These are phyloP conservation scores for Pseudomyrmex sp. DNA, from an alignment of 1,140 invertebrate genomes.

Conservation along the genomic window DNA sequence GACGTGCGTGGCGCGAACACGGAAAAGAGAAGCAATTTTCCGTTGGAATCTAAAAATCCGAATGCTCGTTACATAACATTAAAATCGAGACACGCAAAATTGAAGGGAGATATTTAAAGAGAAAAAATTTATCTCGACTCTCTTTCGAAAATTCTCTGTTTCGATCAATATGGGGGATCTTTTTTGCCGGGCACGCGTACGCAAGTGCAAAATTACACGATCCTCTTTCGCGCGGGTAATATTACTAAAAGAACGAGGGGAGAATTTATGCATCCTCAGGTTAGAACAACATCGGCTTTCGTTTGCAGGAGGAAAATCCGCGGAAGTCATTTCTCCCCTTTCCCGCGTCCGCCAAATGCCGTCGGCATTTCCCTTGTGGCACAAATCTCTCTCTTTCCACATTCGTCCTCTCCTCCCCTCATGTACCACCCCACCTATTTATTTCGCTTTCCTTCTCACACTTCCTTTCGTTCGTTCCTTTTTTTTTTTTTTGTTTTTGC, in stretches of 20 bases:
- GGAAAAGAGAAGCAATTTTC: not conserved
- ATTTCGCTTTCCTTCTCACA: slow-evolving; percentile 19
- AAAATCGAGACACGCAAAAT: not conserved
- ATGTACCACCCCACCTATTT: slow-evolving; percentile 2
- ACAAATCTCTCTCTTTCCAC: slow-evolving; percentile 19
- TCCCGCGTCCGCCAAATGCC: slow-evolving; percentile 17
- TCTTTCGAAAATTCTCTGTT: no score
- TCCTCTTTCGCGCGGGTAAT: not conserved
- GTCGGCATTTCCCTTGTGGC: slow-evolving; percentile 44
- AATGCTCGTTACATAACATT: slow-evolving; percentile 7
- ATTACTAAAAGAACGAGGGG: slow-evolving; percentile 32
- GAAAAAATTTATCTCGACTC: not conserved
- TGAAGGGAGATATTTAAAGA: slow-evolving; percentile 14
- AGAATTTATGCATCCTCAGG: slow-evolving; percentile 4
- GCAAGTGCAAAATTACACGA: slow-evolving; percentile 33
- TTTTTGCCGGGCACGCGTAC: not conserved
- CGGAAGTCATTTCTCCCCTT: slow-evolving; percentile 46
- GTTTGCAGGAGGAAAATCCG: slow-evolving; percentile 40
- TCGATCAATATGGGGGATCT: not conserved
- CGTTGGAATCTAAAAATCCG: not conserved
- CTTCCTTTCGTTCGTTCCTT: slow-evolving; percentile 9
- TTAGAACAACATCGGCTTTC: slow-evolving; percentile 43
- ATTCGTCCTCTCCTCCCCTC: not conserved
- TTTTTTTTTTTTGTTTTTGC: slow-evolving; percentile 3
- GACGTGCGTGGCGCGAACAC: not conserved